Evolutionary conservation across 2,888 invertebrate genomes (phyloP).

Genomic region (Platynereis dumerilii): DNA sequence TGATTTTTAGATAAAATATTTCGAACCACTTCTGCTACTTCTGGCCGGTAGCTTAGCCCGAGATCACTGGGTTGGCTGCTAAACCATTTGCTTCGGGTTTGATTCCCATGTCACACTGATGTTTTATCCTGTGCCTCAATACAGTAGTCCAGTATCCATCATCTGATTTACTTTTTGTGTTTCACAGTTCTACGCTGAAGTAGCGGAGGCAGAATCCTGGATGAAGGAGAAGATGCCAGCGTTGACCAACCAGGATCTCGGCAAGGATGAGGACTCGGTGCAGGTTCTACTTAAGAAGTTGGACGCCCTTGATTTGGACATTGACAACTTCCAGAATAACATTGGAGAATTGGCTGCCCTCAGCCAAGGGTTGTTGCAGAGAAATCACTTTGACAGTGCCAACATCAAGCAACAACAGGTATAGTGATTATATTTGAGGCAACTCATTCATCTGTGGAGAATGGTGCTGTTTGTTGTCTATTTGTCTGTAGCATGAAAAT

Average conservation of each 20-base stretch:
- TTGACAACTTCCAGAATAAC: constrained; percentile 75
- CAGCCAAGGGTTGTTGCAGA: constrained; percentile 71
- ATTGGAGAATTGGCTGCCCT: constrained; percentile 75
- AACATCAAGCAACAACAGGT: constrained; percentile 73
- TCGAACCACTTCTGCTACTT: no score
- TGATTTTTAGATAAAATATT: background rate
- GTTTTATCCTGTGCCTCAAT: no score
- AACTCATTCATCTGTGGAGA: no score
- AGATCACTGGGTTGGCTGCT: no score
- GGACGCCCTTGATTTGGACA: constrained; percentile 82
- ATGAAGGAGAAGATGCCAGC: constrained; percentile 82
- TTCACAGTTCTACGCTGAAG: constrained; percentile 87
- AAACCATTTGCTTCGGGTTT: no score
- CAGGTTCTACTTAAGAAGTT: constrained; percentile 79
- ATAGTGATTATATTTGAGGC: background rate
- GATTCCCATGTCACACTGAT: no score
- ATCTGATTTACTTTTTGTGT: constrained; percentile 1
- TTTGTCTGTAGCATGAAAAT: no score
- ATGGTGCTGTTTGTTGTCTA: no score
- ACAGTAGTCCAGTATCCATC: no score
- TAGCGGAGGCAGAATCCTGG: constrained; percentile 91
- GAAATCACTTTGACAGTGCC: constrained; percentile 81
- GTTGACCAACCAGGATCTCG: constrained; percentile 73
- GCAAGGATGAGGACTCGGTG: constrained; percentile 91
- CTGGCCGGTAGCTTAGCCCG: no score